Conservation (phyloP, 2,113 vertebrate species). For the Prochilodus magdalenae region DNA sequence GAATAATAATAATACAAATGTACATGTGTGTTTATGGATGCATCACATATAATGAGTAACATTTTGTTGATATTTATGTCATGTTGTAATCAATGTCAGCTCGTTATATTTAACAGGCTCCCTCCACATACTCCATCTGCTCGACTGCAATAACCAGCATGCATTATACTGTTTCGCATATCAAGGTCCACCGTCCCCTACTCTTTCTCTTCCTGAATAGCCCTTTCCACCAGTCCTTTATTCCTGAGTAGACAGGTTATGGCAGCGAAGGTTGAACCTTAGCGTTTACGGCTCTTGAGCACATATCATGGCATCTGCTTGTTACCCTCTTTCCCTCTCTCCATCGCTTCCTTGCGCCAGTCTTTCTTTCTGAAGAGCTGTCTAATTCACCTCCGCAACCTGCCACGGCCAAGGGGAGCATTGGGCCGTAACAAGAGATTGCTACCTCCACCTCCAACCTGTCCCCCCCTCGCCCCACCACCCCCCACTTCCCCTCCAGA, state of each 20-base stretch:
- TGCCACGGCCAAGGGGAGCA: slow-evolving; percentile 14
- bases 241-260: slow-evolving; percentile 43
- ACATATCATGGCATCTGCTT: slow-evolving; percentile 73
- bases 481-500: slow-evolving; percentile 21
- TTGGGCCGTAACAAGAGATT: slow-evolving; percentile 34
- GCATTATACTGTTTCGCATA: slow-evolving; percentile 24
- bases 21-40: not conserved
- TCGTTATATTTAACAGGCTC: slow-evolving; percentile 31
- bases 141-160: not conserved
- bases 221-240: slow-evolving; percentile 7
- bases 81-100: not conserved
- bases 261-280: slow-evolving; percentile 62
- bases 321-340: slow-evolving; percentile 51
- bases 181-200: slow-evolving; percentile 47
- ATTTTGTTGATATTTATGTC: not conserved
- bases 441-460: slow-evolving; percentile 21
- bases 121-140: not conserved
- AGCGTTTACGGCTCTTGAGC: slow-evolving; percentile 57
- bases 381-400: slow-evolving; percentile 69
- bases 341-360: slow-evolving; percentile 45
- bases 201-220: slow-evolving; percentile 54
- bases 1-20: not conserved
- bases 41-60: slow-evolving; percentile 1
- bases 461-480: not conserved
- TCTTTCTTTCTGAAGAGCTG: slow-evolving; percentile 64